Evolutionary conservation across 64 coral and sea anemone species (phyloP), one percentile per base, ranked within the genome.

Genomic region (Pachyseris speciosa): DNA sequence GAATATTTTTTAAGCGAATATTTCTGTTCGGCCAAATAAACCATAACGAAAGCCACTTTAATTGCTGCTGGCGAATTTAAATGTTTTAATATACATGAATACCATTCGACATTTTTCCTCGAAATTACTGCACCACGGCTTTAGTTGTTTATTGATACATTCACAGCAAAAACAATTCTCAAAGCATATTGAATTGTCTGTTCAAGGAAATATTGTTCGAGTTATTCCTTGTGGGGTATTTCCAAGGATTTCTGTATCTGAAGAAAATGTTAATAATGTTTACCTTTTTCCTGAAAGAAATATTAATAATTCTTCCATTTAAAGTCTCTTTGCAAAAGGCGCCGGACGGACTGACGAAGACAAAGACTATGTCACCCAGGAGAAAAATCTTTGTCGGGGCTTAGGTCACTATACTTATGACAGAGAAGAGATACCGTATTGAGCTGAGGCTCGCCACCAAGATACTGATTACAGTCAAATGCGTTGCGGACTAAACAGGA

Each of bases 261-360:
- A 37, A 53, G 17, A 61, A 61, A 63, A 58, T 63, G 57, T 61
- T 63, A 61, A 81, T 63, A 61, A 24, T 59, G 15, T 39, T 37
- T 58, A 9, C 27, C 20, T 61, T 61, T 79, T 74, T 74, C 26
- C 40, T 24, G 22, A 74, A 74, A 74, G 70, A 43, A 74, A 74
- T 26, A 74, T 74, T 74, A 47, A 74, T 74, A 37, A 39, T 32
- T 32, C 32, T 9, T 22, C 51, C 53, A 81, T 61, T 81, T 61
- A 81, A 81, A 39, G 51, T 63, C 33, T 58, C 53, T 81, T 81
- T 53, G 30, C 17, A 81, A 40, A 63, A 22, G 77, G 77, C 77
- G 77, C 77, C 77, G 52, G 77, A 40, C 33, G 34, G 77, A 16
- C 77, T 60, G 52, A 7, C 20, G 6, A 13, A 63, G 4, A 80